A percentile compares a stretch with the other conserved stretches of the same genome.
Conservation (phyloP, 53 echinoderm and acorn worm species). For the Antedon mediterranea region DNA sequence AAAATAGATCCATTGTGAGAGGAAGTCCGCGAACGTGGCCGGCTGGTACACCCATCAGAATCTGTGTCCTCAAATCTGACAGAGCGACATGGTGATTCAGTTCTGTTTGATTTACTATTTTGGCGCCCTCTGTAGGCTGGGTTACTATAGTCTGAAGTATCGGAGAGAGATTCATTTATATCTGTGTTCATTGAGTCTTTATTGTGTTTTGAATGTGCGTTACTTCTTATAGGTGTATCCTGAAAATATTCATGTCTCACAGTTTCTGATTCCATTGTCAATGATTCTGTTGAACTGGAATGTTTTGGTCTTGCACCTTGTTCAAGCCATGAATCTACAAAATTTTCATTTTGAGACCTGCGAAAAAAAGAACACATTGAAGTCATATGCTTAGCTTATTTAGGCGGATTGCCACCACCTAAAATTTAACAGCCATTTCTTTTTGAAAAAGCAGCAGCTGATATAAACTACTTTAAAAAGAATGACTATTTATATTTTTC, state of each 20-base stretch:
- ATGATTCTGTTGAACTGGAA: conserved; percentile 50
- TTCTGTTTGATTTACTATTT: conserved; percentile 5
- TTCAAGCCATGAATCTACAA: conserved; percentile 35
- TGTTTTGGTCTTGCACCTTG: conserved; percentile 92
- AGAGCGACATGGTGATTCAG: conserved; percentile 56
- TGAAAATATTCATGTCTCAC: conserved; percentile 68
- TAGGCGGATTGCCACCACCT: too few species aligned
- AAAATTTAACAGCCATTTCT: too few species aligned
- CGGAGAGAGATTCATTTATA: background rate
- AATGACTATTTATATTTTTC: too few species aligned
- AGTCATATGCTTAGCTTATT: too few species aligned
- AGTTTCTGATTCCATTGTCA: conserved; percentile 48
- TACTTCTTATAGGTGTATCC: conserved; percentile 60
- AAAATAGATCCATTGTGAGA: background rate
- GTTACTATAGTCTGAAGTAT: conserved; percentile 1
- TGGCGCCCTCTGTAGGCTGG: background rate
- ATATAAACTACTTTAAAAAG: too few species aligned
- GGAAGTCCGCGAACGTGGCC: background rate
- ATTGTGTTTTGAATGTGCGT: conserved; percentile 16
- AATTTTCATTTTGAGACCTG: conserved; percentile 15
- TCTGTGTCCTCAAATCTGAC: conserved; percentile 66
- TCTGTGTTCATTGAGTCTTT: conserved; percentile 9
- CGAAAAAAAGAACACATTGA: background rate
- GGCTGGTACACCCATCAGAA: conserved; percentile 2
- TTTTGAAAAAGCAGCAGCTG: too few species aligned